Base-by-base conservation (phyloP, 37 sponge, comb jelly and placozoan species). In the Mnemiopsis leidyi region DNA sequence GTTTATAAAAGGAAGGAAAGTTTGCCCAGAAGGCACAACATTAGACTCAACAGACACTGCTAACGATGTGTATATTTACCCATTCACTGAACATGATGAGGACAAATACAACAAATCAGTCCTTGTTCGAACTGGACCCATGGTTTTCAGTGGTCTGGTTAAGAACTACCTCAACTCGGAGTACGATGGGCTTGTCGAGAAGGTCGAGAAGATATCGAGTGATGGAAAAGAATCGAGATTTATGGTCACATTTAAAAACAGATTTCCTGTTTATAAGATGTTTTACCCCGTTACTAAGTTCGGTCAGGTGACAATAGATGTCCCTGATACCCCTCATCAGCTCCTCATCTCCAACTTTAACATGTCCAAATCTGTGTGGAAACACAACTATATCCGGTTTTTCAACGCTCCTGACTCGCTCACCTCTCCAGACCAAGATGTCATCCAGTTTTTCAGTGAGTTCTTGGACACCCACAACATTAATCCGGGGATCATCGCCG, bases 11-110 rank as follows among this genome's bases (percentile, higher is more conserved):
- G 61, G 61, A 5, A 48, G 61, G 5, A 13, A 48, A 48, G 61
- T 48, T 48, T 48, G 61, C 13, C n/a, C 5, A 48, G 61, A 48
- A 48, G 61, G 13, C 13, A 48, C 13, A 48, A 48, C 9, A 13
- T 48, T 48, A 13, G 61, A 48, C 5, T 18, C 61, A 48, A 13
- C 5, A 18, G 61, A 48, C 5, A 48, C 79, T 3, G 36, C 9
- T 16, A 77, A 77, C 18, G 79, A 77, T 34, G 35, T 77, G 26
- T 77, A 31, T 32, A 20, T 77, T 31, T 77, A 77, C 36, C 34
- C 36, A 21, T 77, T 77, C 36, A 32, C 79, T 28, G 79, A 32
- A 31, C 79, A 77, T 32, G 79, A 77, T 32, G 32, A 77, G 36
- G 5, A 0, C 36, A 48, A 13, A 48, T 48, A 48, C 61, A 48